Conservation (phyloP, 2,888 invertebrate species). For the Dynastes hyllus region DNA sequence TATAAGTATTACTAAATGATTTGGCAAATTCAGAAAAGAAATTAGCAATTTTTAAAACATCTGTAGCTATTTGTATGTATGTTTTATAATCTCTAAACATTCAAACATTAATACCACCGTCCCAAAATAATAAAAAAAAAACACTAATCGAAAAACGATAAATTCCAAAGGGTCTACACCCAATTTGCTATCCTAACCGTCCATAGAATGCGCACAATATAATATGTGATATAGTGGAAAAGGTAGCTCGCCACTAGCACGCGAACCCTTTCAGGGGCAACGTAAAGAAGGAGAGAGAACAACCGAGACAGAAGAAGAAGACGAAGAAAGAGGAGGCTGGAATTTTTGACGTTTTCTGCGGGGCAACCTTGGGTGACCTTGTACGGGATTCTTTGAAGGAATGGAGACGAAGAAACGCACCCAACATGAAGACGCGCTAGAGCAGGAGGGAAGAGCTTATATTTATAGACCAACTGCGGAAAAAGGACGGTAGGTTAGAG, state of each 20-base stretch:
- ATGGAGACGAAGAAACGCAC: constrained; percentile 7
- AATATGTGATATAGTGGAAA: background rate
- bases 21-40: no score
- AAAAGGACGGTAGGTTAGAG: constrained; percentile 24
- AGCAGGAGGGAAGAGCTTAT: constrained; percentile 25
- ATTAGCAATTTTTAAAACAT: no score
- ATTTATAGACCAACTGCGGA: constrained; percentile 28
- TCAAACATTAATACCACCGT: background rate
- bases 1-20: no score
- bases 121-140: no score
- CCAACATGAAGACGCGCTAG: constrained; percentile 33
- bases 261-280: constrained; percentile 8
- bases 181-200: no score
- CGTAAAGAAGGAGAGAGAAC: no score
- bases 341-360: constrained; percentile 50
- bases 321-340: constrained; percentile 3
- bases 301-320: background rate
- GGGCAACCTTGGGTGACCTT: constrained; percentile 52
- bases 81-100: no score
- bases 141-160: no score
- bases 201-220: background rate
- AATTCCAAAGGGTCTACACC: no score
- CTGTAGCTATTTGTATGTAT: no score
- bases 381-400: constrained; percentile 49
- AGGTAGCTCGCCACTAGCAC: background rate